Evolutionary conservation across 1,140 invertebrate species (phyloP).

Genomic region (Sitodiplosis mosellana): DNA sequence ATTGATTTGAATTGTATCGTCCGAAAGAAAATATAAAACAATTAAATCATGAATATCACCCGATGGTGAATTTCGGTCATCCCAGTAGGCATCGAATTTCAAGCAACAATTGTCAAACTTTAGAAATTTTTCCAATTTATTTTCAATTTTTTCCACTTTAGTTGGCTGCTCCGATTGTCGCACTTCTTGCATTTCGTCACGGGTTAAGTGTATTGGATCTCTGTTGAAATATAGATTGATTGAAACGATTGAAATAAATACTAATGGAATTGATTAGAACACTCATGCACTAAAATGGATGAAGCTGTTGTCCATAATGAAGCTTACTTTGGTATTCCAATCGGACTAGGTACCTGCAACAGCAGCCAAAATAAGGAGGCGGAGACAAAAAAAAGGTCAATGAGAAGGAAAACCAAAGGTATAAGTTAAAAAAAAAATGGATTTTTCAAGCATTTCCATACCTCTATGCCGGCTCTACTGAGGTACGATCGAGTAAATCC

Average conservation of each 20-base stretch:
- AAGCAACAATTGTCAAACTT: slow-evolving; percentile 57
- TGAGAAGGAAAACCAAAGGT: no score
- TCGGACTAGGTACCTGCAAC: slow-evolving; percentile 57
- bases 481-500: slow-evolving; percentile 70
- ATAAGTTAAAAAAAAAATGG: no score
- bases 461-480: slow-evolving; percentile 59
- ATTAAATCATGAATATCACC: slow-evolving; percentile 56
- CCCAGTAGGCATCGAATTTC: slow-evolving; percentile 79
- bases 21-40: slow-evolving; percentile 65
- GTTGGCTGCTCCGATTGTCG: slow-evolving; percentile 6
- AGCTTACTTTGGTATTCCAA: slow-evolving; percentile 27
- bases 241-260: not conserved
- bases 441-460: no score
- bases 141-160: slow-evolving; percentile 12
- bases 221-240: slow-evolving; percentile 3
- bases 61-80: slow-evolving; percentile 54
- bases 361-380: no score
- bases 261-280: not conserved
- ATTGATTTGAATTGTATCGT: slow-evolving; percentile 78
- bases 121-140: slow-evolving; percentile 48
- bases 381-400: no score
- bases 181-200: slow-evolving; percentile 25
- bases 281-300: no score
- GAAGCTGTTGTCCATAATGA: no score
- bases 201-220: slow-evolving; percentile 32